phyloP scores from a whole-genome alignment of 2,797 vertebrate genomes.

The Leucoraja ocellata region DNA sequence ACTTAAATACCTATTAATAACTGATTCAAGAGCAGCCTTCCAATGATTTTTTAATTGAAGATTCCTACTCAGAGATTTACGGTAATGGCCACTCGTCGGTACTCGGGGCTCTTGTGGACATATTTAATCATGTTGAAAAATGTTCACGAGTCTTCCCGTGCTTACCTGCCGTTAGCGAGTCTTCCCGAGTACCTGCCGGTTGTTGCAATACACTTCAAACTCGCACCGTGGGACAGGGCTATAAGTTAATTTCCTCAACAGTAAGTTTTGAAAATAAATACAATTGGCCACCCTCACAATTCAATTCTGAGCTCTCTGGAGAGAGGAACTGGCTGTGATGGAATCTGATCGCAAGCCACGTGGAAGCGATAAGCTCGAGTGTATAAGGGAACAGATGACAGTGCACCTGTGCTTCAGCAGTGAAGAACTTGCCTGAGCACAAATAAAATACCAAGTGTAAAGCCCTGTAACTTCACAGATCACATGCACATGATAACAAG shows the following conservation, averaged over 20 bases:
- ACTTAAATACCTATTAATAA: slow-evolving; percentile 4
- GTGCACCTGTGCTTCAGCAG: background rate
- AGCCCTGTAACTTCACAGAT: background rate
- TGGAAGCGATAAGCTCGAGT: background rate
- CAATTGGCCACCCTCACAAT: background rate
- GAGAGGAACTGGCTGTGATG: background rate
- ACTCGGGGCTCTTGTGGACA: too few relatives aligned
- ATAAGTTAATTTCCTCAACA: too few relatives aligned
- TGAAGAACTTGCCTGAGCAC: background rate
- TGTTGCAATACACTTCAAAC: too few relatives aligned
- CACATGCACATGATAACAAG: background rate
- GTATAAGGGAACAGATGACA: background rate
- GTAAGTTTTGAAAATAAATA: background rate
- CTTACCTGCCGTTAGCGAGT: too few relatives aligned
- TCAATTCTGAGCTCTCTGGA: background rate
- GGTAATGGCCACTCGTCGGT: too few relatives aligned
- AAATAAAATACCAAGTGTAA: background rate
- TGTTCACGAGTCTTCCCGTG: too few relatives aligned
- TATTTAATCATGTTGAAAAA: too few relatives aligned
- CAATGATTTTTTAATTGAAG: slow-evolving; percentile 7
- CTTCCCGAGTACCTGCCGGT: too few relatives aligned
- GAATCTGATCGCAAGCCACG: background rate
- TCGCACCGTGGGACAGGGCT: too few relatives aligned
- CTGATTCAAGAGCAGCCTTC: background rate
- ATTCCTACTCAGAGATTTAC: too few relatives aligned